Evolutionary conservation across 2,797 vertebrate genomes (phyloP), one percentile per base, ranked within the genome.

Genomic region (Yasuhikotakia modesta): DNA sequence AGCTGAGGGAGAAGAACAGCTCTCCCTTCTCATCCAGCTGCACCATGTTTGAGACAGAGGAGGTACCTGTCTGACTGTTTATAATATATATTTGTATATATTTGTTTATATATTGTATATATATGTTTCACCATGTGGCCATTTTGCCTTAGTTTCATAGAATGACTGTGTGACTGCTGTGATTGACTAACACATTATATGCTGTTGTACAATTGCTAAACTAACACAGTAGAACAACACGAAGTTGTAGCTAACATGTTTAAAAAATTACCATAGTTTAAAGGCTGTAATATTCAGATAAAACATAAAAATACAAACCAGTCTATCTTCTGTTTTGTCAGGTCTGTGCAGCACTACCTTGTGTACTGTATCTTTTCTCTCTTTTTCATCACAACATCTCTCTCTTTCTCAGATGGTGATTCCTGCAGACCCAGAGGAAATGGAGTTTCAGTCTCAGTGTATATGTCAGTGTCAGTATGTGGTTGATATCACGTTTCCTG

Each of bases 41-140:
- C 84, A 97, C 96, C 76, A 98, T 98, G 96, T 98, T 95, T 61
- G 96, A 98, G 88, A 96, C 96, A 0, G 96, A 98, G 74, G 96
- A 98, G 95, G 96, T 97, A 75, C 5, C n/a, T 0, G 10, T 58
- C 21, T 10, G 12, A 30, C 12, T 19, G 13, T 32, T 30, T 45
- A 0, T 7, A 5, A 39, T 35, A 35, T 35, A 35, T 35, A 39
- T 39, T n/a, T n/a, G 10, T 43, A 43, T 43, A 10, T 68, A 11
- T n/a, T 48, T 19, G 48, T 48, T 16, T 39, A 5, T 12, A 63
- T 16, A 13, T 61, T n/a, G 13, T 2, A 6, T 43, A n/a, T 45
- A 21, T 46, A 32, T 1, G 7, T 4, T 52, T 2, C 13, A 2
- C 2, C 24, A 1, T 46, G 5, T 19, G 1, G 48, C 10, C 1